A percentile compares a stretch with the other conserved stretches of the same genome.
These are phyloP conservation scores for Acrocephalus arundinaceus DNA, from an alignment of 2,113 vertebrate genomes.

Conservation along the genomic window DNA sequence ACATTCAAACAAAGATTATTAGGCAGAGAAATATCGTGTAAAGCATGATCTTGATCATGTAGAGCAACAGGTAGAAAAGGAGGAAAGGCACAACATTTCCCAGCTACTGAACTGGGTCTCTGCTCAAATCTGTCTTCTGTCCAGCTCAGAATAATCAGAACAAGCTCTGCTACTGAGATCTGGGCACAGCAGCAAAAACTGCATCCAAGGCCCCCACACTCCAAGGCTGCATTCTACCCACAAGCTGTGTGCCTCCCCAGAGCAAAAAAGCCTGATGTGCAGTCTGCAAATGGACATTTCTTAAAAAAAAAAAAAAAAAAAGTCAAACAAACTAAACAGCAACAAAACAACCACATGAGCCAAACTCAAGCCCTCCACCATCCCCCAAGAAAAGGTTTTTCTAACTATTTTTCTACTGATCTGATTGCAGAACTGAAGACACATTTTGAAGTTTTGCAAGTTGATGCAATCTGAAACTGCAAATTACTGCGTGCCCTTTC, in stretches of 20 bases:
- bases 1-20: neutral
- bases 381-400: neutral
- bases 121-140: neutral
- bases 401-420: neutral
- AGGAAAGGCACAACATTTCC: neutral
- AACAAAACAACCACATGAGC: neutral
- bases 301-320: neutral
- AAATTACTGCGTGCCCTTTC: neutral
- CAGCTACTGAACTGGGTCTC: neutral
- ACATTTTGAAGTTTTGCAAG: neutral
- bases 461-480: neutral
- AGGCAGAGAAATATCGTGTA: neutral
- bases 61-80: neutral
- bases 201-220: fast-evolving
- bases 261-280: neutral
- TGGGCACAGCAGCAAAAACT: neutral
- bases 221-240: neutral
- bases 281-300: neutral
- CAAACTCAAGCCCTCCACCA: neutral
- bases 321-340: neutral
- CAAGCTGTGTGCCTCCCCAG: neutral
- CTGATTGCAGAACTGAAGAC: neutral
- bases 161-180: neutral
- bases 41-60: neutral
- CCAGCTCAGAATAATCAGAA: neutral